Evolutionary conservation across 1,140 invertebrate species (phyloP).

Genomic region (Harpegnathos saltator): DNA sequence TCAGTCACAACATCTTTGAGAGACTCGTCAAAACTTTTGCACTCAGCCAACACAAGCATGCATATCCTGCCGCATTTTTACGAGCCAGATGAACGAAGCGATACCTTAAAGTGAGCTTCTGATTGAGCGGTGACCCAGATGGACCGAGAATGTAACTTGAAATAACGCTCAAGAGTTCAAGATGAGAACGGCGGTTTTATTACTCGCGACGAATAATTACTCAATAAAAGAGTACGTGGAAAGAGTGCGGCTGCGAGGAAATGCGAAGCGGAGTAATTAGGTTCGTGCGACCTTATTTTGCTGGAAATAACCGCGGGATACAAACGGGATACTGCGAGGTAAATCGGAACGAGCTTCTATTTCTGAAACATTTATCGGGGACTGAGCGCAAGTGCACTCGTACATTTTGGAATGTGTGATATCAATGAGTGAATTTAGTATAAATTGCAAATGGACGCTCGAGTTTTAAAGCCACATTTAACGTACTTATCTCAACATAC

Average conservation of each 20-base stretch:
- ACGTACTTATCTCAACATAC: background rate
- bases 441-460: background rate
- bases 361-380: conserved; percentile 28
- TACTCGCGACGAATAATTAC: conserved; percentile 41
- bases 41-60: too few species aligned
- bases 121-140: conserved; percentile 24
- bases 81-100: conserved; percentile 20
- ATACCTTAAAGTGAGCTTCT: conserved; percentile 19
- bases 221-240: conserved; percentile 20
- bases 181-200: conserved; percentile 21
- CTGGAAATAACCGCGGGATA: background rate
- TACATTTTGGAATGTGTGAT: background rate
- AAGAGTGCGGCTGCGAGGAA: conserved; percentile 1
- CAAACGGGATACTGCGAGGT: conserved; percentile 12
- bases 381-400: background rate
- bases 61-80: conserved; percentile 20
- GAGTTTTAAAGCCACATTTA: background rate
- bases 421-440: background rate
- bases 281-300: conserved; percentile 43
- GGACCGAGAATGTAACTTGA: conserved; percentile 12
- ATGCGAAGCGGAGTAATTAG: conserved; percentile 36
- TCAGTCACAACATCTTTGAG: too few species aligned
- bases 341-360: conserved; percentile 17
- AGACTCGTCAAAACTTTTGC: too few species aligned
- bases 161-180: background rate